Evolutionary conservation across 2,797 vertebrate genomes (phyloP), one percentile per base, ranked within the genome.

Genomic region (Ptychadena robeensis): DNA sequence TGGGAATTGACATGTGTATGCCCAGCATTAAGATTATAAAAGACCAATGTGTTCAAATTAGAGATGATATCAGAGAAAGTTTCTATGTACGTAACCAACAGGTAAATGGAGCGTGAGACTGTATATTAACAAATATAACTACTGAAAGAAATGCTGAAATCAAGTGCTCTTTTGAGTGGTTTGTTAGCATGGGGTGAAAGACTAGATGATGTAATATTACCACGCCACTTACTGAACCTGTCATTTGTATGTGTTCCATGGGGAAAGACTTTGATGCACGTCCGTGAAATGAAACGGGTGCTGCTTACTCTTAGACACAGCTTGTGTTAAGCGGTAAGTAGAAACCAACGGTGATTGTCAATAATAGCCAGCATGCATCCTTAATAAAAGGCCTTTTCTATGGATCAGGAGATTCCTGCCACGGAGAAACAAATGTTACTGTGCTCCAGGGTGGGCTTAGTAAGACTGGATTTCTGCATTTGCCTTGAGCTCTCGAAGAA

Each of bases 381-480:
- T 48, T 18, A 53, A 22, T 53, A 2, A 53, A 18, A 22, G 44
- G 44, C 1, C 25, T 76, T 14, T 14, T 76, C 6, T 44, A n/a
- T 38, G 18, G 27, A 31, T 34, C 30, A 34, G 4, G 4, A 22
- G 18, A 53, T 18, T 32, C 34, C 10, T 11, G 27, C 31, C 31
- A 31, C 9, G 44, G 40, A 40, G 8, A 53, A 48, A 48, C 27
- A 6, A 31, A 22, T 3, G 8, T 9, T 14, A n/a, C 5, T 57
- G 7, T 10, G 10, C 4, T 6, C 38, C 32, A 37, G 10, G 2
- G 11, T 25, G 9, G 48, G 57, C 34, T 18, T 48, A 73, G 44
- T n/a, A 59, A 61, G 10, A 61, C 31, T 18, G 53, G 48, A 15
- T 61, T 12, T 22, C 72, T 73, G 57, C 72, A 73, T 73, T 57